Percentiles rank a stretch among this genome's conserved stretches.
Conservation (phyloP, 2,888 invertebrate species). For the Trichogramma evanescens region DNA sequence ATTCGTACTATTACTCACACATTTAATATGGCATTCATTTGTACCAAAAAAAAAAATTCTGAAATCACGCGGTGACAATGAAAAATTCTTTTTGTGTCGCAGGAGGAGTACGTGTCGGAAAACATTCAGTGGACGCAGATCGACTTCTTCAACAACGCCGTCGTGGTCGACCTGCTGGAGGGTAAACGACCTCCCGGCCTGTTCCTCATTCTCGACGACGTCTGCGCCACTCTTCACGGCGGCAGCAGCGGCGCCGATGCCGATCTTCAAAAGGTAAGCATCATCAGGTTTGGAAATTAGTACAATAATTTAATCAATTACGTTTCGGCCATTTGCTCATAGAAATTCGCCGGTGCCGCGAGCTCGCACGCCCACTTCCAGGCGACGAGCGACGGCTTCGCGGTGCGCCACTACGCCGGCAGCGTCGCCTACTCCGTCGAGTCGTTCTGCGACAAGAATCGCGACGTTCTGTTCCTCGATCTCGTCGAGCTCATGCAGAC, state of each 20-base stretch:
- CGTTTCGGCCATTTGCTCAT: conserved; percentile 16
- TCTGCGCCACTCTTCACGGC: conserved; percentile 63
- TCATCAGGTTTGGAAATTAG: background rate
- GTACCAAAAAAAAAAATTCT: background rate
- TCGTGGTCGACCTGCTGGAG: conserved; percentile 64
- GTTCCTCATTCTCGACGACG: conserved; percentile 60
- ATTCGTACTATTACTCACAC: background rate
- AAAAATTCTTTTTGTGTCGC: conserved; percentile 22
- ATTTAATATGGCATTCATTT: conserved; percentile 7
- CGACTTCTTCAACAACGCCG: conserved; percentile 61
- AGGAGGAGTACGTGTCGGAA: conserved; percentile 63
- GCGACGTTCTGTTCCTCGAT: conserved; percentile 61
- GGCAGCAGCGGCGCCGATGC: conserved; percentile 59
- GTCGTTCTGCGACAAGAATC: conserved; percentile 62
- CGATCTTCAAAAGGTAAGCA: conserved; percentile 50
- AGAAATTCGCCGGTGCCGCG: conserved; percentile 53
- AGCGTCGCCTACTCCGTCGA: conserved; percentile 58
- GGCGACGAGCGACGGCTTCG: conserved; percentile 52
- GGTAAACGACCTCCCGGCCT: conserved; percentile 58
- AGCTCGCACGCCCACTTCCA: conserved; percentile 56
- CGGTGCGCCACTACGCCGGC: conserved; percentile 64
- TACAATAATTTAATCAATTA: background rate
- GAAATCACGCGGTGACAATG: background rate
- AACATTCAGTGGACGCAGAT: conserved; percentile 63
- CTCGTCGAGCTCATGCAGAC: conserved; percentile 61